These are phyloP conservation scores for Megaptera novaeangliae DNA, from an alignment of 2,113 vertebrate species.

Conservation along the genomic window DNA sequence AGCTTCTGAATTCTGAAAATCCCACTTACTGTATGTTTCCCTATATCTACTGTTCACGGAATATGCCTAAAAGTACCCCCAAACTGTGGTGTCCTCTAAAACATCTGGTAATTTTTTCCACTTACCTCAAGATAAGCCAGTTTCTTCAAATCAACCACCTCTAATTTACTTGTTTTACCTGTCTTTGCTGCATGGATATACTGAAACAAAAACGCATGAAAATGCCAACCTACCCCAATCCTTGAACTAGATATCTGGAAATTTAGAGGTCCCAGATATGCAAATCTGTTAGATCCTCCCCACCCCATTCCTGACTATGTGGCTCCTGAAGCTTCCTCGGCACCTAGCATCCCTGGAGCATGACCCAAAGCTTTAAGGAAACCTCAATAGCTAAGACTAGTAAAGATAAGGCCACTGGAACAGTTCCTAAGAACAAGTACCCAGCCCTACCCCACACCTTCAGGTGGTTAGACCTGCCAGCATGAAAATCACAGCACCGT, in stretches of 20 bases:
- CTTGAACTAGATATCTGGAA: not conserved
- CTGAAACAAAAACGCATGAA: not conserved
- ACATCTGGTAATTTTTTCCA: not conserved
- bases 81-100: not conserved
- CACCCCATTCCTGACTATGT: not conserved
- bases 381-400: not conserved
- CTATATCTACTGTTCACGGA: not conserved
- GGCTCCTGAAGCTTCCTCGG: not conserved
- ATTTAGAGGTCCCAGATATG: not conserved
- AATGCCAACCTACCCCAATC: not conserved
- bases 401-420: not conserved
- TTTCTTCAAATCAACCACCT: not conserved
- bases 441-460: not conserved
- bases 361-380: not conserved
- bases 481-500: not conserved
- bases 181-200: not conserved
- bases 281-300: not conserved
- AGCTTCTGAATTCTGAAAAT: constrained; percentile 20
- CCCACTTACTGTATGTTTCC: not conserved
- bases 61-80: not conserved
- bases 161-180: not conserved
- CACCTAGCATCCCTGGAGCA: not conserved
- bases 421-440: not conserved
- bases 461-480: not conserved
- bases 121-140: not conserved